Base-by-base conservation (phyloP, 2,888 invertebrate genomes). In the Megalurothrips usitatus region DNA sequence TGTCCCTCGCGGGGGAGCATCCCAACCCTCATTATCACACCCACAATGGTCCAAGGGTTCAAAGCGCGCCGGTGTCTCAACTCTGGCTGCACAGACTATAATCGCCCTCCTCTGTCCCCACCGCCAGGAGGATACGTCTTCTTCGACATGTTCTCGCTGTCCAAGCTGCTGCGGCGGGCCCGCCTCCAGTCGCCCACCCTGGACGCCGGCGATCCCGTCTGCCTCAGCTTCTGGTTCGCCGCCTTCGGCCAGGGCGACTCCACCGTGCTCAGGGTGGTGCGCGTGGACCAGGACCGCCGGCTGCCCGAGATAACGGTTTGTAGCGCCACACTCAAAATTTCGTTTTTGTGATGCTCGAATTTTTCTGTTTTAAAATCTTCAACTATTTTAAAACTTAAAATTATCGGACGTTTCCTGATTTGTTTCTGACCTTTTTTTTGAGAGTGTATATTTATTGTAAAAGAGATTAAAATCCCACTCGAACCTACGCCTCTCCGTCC, bases 151-250 rank as follows among this genome's bases (percentile, higher is more conserved):
- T 91, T 90, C 84, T 86, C 86, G 0, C 85, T 85, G 0, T 85
- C 85, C 80, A 86, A 86, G 82, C 86, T 86, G 78, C 89, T 89
- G 1, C 86, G 87, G 49, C 84, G 89, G 23, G 86, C 88, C 26
- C 89, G 89, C 0, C 89, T 90, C 0, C 83, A 87, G 3, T 87
- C 90, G 80, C 85, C 86, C 0, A 87, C 87, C 12, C 88, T 87
- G 52, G 86, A 87, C 28, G 85, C 87, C 0, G 85, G 86, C 58
- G 84, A 85, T 19, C 84, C 86, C 0, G 84, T 87, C 10, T 91
- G 90, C 83, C 87, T 91, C 82, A 89, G 89, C 8, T 91, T 91
- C 84, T 91, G 90, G 90, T 89, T 89, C 82, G 89, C 89, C 0
- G 89, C 89, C 1, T 90, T 90, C 83, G 90, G 90, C 1, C 88